A percentile compares a stretch with the other conserved stretches of the same genome.
Conservation (phyloP, 2,113 vertebrate species). For the Butorides virescens region DNA sequence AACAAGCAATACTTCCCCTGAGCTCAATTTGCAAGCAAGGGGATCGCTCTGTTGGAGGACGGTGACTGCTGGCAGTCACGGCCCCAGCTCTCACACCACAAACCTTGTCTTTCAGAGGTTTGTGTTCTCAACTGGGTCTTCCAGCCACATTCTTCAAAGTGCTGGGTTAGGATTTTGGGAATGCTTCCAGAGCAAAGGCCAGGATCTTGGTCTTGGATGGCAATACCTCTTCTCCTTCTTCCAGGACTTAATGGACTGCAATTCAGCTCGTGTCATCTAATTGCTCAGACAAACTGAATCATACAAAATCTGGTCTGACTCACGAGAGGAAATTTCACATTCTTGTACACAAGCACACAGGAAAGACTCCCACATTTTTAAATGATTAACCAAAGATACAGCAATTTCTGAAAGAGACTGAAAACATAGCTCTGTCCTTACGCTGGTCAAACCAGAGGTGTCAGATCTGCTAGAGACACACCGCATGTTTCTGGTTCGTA, state of each 20-base stretch:
- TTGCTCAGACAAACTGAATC: conserved; percentile 1
- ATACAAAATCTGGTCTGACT: conserved; percentile 1
- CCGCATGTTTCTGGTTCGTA: neutral
- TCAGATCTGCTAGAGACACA: neutral
- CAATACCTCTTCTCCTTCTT: neutral
- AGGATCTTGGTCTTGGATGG: neutral
- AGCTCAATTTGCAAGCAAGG: neutral
- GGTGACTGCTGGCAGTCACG: neutral
- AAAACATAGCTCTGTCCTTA: neutral
- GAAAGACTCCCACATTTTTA: neutral
- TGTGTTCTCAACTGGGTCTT: neutral
- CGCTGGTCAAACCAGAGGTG: neutral
- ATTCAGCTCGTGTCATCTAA: neutral
- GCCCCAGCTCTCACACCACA: neutral
- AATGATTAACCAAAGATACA: neutral
- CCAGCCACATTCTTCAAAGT: neutral
- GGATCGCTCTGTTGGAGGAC: accelerated
- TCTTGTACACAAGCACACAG: neutral
- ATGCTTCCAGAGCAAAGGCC: neutral
- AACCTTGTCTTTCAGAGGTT: neutral
- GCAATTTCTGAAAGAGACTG: neutral
- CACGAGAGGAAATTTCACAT: neutral
- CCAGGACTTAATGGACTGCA: neutral
- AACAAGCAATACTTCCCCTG: neutral
- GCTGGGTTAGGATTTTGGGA: neutral